These are phyloP conservation scores for honey bee (Apis mellifera) DNA, from an alignment of 1,140 invertebrate genomes.

Conservation along the genomic window Amel_HAv3.1 CM009942.2:6280001-6280500, in stretches of 20 bases:
- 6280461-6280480: not conserved
- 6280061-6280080: no score
- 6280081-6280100: no score
- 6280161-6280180: no score
- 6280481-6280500: not conserved
- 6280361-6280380: slow-evolving; percentile 1
- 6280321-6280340: not conserved
- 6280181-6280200: no score
- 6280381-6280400: not conserved
- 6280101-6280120: no score
- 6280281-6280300: not conserved
- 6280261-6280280: not conserved
- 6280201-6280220: no score
- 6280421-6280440: not conserved
- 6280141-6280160: no score
- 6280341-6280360: not conserved
- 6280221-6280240: no score
- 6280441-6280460: not conserved
- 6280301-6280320: not conserved
- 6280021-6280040: no score
- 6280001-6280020: no score
- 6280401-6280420: not conserved
- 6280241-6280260: not conserved
- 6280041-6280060: no score
- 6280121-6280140: no score